A percentile compares a stretch with the other conserved stretches of the same genome.
Evolutionary conservation across 2,797 vertebrate genomes (phyloP).

Genomic region (Enteromius argenteus): DNA sequence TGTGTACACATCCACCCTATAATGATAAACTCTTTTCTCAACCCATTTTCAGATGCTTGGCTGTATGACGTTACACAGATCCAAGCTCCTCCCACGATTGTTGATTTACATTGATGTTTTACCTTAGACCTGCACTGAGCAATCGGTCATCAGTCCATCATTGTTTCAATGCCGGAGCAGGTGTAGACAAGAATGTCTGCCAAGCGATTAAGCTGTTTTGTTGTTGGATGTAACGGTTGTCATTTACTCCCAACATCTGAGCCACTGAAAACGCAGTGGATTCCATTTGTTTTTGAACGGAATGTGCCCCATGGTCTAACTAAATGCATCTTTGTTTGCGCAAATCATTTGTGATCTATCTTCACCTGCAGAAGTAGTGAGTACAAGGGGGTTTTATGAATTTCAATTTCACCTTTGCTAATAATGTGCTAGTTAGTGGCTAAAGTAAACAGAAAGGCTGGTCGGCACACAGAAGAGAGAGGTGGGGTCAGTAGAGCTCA

Average conservation of each 20-base stretch:
- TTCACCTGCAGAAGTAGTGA: neutral
- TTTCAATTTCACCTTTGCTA: neutral
- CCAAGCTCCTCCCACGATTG: neutral
- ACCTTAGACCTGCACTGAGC: neutral
- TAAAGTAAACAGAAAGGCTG: neutral
- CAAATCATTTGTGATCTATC: neutral
- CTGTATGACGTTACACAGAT: neutral
- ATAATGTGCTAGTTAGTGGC: neutral
- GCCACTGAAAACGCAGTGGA: neutral
- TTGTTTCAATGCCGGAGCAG: neutral
- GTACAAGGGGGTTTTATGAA: neutral
- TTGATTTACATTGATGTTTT: neutral
- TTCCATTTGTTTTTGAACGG: neutral
- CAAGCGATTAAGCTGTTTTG: too few relatives aligned
- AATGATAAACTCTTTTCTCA: neutral
- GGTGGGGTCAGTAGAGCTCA: neutral
- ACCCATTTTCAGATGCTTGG: neutral
- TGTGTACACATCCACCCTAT: neutral
- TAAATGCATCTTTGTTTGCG: neutral
- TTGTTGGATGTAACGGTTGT: neutral
- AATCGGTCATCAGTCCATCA: neutral
- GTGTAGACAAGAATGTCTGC: too few relatives aligned
- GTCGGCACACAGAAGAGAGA: neutral
- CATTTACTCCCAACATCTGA: neutral
- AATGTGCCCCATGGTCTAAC: neutral